A percentile compares a stretch with the other conserved stretches of the same genome.
Conservation (phyloP, 2,113 vertebrate species). For the Helogale parvula region DNA sequence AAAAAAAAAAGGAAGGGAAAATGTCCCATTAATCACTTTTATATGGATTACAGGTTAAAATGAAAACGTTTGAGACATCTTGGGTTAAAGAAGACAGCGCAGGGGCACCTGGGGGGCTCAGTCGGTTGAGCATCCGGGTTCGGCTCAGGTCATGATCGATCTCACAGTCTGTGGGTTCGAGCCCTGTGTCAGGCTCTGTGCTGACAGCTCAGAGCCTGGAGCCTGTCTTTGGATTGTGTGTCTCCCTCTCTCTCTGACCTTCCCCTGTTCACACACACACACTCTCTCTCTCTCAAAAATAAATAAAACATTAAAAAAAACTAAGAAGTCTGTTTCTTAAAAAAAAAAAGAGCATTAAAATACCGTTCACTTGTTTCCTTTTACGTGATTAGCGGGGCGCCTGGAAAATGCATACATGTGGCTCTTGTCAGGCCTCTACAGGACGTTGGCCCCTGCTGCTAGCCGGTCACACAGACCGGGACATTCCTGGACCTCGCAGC, state of each 20-base stretch:
- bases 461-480: accelerated
- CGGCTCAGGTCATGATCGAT: too few species aligned
- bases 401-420: neutral
- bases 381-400: accelerated
- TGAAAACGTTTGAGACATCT: neutral
- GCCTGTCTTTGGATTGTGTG: too few species aligned
- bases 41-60: neutral
- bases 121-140: too few species aligned
- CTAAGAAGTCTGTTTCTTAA: too few species aligned
- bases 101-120: too few species aligned
- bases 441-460: neutral
- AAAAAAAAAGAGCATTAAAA: neutral
- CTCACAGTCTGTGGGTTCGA: too few species aligned
- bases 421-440: accelerated
- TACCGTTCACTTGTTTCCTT: neutral
- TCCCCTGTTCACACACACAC: too few species aligned
- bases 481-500: accelerated
- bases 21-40: neutral
- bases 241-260: too few species aligned
- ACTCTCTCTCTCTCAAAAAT: too few species aligned
- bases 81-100: neutral
- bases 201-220: too few species aligned
- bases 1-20: neutral
- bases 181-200: too few species aligned
- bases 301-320: too few species aligned